A percentile compares a stretch with the other conserved stretches of the same genome.
Evolutionary conservation across 2,888 invertebrate genomes (phyloP).

Genomic region (Chromoteleia sp.): DNA sequence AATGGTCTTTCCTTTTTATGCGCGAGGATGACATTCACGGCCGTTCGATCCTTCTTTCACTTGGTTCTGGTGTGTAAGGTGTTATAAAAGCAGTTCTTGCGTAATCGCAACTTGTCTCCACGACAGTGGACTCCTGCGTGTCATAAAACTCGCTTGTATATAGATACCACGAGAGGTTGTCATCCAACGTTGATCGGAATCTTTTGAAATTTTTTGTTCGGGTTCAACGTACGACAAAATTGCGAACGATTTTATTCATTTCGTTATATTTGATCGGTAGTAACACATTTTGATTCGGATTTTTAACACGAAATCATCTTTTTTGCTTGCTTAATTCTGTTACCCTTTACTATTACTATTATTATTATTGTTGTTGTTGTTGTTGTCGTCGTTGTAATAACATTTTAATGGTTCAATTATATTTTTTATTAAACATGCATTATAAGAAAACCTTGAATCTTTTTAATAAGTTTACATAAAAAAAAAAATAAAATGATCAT

Average conservation of each 20-base stretch:
- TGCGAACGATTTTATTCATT: not conserved
- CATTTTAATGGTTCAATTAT: no score
- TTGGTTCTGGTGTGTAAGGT: constrained; percentile 63
- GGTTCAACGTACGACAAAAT: constrained; percentile 31
- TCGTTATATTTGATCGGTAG: not conserved
- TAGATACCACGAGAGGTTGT: constrained; percentile 33
- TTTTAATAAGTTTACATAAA: no score
- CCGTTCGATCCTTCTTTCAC: constrained; percentile 60
- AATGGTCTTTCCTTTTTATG: constrained; percentile 61
- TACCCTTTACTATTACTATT: no score
- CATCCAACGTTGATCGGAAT: constrained; percentile 35
- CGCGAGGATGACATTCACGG: constrained; percentile 67
- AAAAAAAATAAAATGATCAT: no score
- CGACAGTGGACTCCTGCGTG: constrained; percentile 55
- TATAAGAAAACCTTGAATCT: no score
- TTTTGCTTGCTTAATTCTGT: no score
- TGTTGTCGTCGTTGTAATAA: no score
- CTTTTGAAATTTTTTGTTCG: constrained; percentile 29
- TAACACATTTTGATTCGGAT: no score
- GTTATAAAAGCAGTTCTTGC: constrained; percentile 70
- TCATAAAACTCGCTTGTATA: constrained; percentile 63
- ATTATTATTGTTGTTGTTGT: no score
- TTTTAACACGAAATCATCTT: no score
- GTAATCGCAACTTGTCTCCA: constrained; percentile 69
- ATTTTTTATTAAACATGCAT: no score